Evolutionary conservation across 2,888 invertebrate genomes (phyloP).

Genomic region (Patella ulyssiponensis): DNA sequence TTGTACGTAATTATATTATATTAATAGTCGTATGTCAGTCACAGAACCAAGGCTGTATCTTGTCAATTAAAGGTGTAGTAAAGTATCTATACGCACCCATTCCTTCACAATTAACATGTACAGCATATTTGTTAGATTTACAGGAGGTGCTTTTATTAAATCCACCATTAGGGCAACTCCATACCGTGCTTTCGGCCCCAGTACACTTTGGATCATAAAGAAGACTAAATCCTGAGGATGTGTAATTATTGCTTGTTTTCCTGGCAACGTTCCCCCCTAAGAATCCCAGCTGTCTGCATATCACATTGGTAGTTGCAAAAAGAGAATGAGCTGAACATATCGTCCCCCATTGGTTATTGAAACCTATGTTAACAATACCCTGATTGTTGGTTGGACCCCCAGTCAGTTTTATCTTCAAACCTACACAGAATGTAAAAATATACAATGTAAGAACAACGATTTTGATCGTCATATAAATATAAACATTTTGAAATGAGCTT

Average conservation of each 20-base stretch:
- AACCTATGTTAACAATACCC: too few species aligned
- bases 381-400: too few species aligned
- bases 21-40: too few species aligned
- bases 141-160: conserved; percentile 49
- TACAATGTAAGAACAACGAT: too few species aligned
- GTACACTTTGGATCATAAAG: conserved; percentile 50
- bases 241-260: conserved; percentile 40
- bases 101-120: conserved; percentile 53
- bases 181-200: conserved; percentile 52
- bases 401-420: too few species aligned
- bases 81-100: conserved; percentile 34
- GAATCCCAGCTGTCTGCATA: conserved; percentile 23
- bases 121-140: conserved; percentile 47
- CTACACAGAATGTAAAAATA: too few species aligned
- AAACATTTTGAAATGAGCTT: too few species aligned
- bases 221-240: conserved; percentile 48
- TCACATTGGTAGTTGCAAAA: conserved; percentile 42
- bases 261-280: conserved; percentile 8
- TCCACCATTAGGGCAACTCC: conserved; percentile 49
- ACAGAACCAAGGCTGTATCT: too few species aligned
- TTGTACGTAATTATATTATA: neutral
- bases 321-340: too few species aligned
- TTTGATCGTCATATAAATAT: too few species aligned
- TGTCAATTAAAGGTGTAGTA: neutral
- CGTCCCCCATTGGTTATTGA: too few species aligned